Evolutionary conservation across 2,888 invertebrate genomes (phyloP), one percentile per base, ranked within the genome.

Genomic region (Platycheirus albimanus): DNA sequence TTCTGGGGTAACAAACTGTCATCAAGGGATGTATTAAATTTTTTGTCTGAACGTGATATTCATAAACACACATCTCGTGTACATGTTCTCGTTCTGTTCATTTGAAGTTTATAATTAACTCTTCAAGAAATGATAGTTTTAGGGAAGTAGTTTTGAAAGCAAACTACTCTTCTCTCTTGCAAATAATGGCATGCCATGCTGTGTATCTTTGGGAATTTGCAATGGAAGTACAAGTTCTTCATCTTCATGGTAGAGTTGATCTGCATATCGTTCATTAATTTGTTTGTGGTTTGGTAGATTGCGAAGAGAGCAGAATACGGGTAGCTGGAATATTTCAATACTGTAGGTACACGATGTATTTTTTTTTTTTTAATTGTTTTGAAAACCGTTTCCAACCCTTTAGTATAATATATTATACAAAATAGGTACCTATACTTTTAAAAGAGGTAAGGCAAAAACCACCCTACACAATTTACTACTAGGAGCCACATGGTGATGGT

Each of bases 81-180:
- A 10, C 30, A 15, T 17, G 10, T 51, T 49, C 13, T 13, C 10
- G 10, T 51, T 49, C 13, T 13, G 7, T 49, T 51, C 28, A 51
- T 30, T 51, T 30, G 1, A 51, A 30, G 51, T 51, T 51, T 30
- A 51, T 51, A 51, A 51, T 51, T 51, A 30, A 28, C 51, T 51
- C 28, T 28, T 15, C 10, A 30, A 30, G 30, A 30, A 30, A 30
- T 51, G 4, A 28, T 51, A 15, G 28, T 30, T 51, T 49, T 15
- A 1, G 28, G 15, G 15, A 28, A 51, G 15, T 4, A 30, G 43
- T 17, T 43, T 51, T 15, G 1, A 8, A 51, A 30, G 13, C 19
- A 30, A 51, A 51, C n/a, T n/a, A n/a, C n/a, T n/a, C 47, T 30
- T 51, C 10, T 30, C 19, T 30, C 28, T 24, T 49, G 24, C 28